Evolutionary conservation across 1,140 invertebrate genomes (phyloP).

Genomic region (Euborellia annulipes): DNA sequence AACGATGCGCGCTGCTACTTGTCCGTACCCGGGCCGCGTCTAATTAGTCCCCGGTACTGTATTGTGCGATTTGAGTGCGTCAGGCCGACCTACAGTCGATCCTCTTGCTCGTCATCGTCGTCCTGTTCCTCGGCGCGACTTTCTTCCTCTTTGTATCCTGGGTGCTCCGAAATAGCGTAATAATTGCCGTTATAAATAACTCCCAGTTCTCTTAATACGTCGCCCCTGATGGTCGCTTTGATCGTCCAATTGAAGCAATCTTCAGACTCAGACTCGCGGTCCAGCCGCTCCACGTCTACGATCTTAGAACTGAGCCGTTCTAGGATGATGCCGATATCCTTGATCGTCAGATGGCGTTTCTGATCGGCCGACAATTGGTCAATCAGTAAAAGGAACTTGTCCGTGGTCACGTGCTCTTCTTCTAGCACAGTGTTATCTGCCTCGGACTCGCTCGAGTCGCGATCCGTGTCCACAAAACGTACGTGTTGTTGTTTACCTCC

Average conservation of each 20-base stretch:
- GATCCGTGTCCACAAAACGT: slow-evolving; percentile 56
- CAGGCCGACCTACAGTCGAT: slow-evolving; percentile 43
- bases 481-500: slow-evolving; percentile 33
- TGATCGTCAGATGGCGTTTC: slow-evolving; percentile 78
- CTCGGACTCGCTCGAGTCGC: slow-evolving; percentile 79
- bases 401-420: slow-evolving; percentile 71
- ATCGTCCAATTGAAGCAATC: slow-evolving; percentile 91
- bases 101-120: slow-evolving; percentile 55
- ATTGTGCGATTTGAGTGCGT: no score
- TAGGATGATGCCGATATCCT: slow-evolving; percentile 87
- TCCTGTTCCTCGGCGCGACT: slow-evolving; percentile 65
- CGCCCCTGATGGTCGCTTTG: slow-evolving; percentile 79
- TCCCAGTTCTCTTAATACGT: slow-evolving; percentile 73
- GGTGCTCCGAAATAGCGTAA: slow-evolving; percentile 86
- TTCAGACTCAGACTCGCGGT: slow-evolving; percentile 76
- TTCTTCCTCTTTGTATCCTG: slow-evolving; percentile 74
- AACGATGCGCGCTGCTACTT: no score
- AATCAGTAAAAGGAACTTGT: slow-evolving; percentile 81
- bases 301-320: slow-evolving; percentile 84
- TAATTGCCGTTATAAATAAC: slow-evolving; percentile 92
- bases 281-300: slow-evolving; percentile 77
- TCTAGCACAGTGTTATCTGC: slow-evolving; percentile 83
- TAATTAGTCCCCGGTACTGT: no score
- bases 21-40: no score
- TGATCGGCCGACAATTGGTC: slow-evolving; percentile 83